Evolutionary conservation across 2,797 vertebrate species (phyloP).

Genomic region (Clarias laeviceps): DNA sequence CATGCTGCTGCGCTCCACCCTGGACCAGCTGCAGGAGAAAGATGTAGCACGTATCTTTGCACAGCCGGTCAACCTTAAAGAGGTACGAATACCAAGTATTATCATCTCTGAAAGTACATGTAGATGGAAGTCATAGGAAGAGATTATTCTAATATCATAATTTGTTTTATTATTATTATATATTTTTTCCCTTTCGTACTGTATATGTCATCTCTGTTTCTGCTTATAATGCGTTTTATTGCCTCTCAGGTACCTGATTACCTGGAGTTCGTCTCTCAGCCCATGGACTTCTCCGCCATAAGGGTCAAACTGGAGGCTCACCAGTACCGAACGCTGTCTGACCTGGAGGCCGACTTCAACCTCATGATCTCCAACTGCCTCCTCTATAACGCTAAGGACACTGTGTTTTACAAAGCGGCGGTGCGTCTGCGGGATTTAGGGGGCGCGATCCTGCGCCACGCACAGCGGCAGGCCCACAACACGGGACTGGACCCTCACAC

Average conservation of each 20-base stretch:
- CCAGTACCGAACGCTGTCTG: constrained; percentile 81
- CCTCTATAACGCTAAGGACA: constrained; percentile 89
- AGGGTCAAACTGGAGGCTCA: constrained; percentile 85
- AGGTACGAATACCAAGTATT: constrained; percentile 69
- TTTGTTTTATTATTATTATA: too few species aligned
- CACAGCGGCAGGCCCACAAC: constrained; percentile 83
- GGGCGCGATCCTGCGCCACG: constrained; percentile 82
- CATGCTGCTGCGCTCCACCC: constrained; percentile 81
- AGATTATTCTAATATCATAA: not conserved
- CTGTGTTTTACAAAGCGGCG: constrained; percentile 87
- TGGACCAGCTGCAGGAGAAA: constrained; percentile 87
- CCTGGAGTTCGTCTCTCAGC: constrained; percentile 87
- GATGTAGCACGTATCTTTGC: constrained; percentile 84
- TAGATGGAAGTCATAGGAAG: not conserved
- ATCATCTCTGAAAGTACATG: not conserved
- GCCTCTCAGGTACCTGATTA: constrained; percentile 84
- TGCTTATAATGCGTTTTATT: not conserved
- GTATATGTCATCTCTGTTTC: too few species aligned
- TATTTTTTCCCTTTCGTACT: too few species aligned
- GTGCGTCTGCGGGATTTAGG: constrained; percentile 82
- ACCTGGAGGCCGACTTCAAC: constrained; percentile 89
- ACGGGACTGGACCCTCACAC: constrained; percentile 82
- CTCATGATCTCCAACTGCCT: constrained; percentile 90
- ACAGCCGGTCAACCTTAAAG: constrained; percentile 81
- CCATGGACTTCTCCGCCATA: constrained; percentile 93